Conservation (phyloP, 2,113 vertebrate genomes). For the Panthera tigris region DNA sequence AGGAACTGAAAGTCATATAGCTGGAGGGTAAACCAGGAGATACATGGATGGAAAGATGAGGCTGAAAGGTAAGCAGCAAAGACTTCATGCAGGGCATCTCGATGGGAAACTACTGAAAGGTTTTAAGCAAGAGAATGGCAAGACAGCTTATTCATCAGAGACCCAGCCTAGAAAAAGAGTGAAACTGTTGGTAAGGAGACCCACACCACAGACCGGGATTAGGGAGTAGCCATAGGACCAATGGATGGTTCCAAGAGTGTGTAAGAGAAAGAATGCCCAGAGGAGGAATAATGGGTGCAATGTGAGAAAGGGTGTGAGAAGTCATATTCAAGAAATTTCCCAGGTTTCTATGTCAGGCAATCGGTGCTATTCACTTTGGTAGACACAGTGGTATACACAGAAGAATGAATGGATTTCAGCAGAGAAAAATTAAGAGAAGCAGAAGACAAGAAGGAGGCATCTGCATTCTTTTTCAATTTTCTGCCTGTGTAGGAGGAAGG, state of each 20-base stretch:
- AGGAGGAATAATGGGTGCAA: accelerated
- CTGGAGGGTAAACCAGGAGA: background rate
- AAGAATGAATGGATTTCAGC: background rate
- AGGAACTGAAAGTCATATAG: background rate
- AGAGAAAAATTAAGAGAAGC: background rate
- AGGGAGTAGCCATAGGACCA: background rate
- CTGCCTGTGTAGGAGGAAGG: background rate
- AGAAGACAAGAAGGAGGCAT: background rate
- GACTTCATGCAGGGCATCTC: background rate
- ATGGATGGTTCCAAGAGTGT: background rate
- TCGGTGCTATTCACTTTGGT: too few species aligned
- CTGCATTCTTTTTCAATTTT: background rate
- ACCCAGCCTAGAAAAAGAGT: background rate
- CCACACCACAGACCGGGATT: accelerated
- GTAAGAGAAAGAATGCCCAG: background rate
- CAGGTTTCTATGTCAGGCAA: background rate
- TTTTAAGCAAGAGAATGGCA: background rate
- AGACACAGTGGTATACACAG: background rate
- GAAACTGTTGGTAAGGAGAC: background rate
- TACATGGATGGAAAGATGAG: background rate
- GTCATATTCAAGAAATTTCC: background rate
- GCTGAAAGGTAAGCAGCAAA: background rate
- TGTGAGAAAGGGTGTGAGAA: background rate
- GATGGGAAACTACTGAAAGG: background rate
- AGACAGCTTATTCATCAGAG: background rate